Percentiles rank a stretch among this genome's conserved stretches.
Evolutionary conservation across 2,113 vertebrate genomes (phyloP).

Genomic region (Entelurus aequoreus): DNA sequence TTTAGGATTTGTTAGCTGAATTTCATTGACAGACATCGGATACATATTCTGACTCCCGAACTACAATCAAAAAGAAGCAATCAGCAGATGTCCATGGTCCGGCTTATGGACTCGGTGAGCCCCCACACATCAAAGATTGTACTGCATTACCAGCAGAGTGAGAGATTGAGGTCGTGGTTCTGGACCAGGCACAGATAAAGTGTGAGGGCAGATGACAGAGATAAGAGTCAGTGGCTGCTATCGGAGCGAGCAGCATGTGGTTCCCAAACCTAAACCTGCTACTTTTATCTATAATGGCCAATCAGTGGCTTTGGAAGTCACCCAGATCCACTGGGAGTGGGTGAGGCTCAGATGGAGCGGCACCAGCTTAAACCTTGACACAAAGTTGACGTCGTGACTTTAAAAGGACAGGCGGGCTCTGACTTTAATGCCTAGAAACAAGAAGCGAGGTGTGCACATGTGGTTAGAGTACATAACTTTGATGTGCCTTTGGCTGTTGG

Average conservation of each 20-base stretch:
- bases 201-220: slow-evolving; percentile 37
- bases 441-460: background rate
- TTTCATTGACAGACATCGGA: background rate
- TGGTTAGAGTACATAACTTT: slow-evolving; percentile 40
- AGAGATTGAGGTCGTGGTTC: slow-evolving; percentile 41
- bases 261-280: slow-evolving; percentile 42
- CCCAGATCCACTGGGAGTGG: slow-evolving; percentile 31
- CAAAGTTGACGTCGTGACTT: background rate
- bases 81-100: slow-evolving; percentile 27
- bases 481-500: slow-evolving; percentile 46
- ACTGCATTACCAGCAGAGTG: slow-evolving; percentile 32
- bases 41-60: background rate
- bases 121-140: slow-evolving; percentile 23
- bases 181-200: slow-evolving; percentile 32
- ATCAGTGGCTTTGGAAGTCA: slow-evolving; percentile 38
- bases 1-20: background rate
- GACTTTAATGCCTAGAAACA: background rate
- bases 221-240: slow-evolving; percentile 38
- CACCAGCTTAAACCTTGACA: slow-evolving; percentile 17
- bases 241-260: slow-evolving; percentile 37
- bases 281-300: slow-evolving; percentile 58
- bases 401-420: background rate
- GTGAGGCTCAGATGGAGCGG: slow-evolving; percentile 7
- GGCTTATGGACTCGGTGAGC: slow-evolving; percentile 27
- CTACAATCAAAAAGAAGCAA: slow-evolving; percentile 19